Evolutionary conservation across 2,113 vertebrate genomes (phyloP).

Genomic region (Datnioides undecimradiatus): DNA sequence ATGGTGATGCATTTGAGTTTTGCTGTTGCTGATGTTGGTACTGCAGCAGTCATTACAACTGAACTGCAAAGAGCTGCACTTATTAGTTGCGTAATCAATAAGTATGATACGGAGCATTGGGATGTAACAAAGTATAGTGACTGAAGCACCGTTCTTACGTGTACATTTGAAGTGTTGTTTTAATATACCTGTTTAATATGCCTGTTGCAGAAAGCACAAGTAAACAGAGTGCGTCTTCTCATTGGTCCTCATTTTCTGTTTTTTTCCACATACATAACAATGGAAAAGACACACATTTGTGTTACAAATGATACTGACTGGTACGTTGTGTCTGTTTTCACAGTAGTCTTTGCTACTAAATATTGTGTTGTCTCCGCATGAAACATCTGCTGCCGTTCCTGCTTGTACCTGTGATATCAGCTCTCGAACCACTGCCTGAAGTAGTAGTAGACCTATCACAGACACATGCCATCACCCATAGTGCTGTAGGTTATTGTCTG

Average conservation of each 20-base stretch:
- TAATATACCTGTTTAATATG: too few relatives aligned
- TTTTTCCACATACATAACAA: background rate
- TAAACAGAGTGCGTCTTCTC: background rate
- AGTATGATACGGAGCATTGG: background rate
- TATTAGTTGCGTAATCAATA: background rate
- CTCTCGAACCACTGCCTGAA: background rate
- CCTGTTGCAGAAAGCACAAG: background rate
- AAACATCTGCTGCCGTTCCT: background rate
- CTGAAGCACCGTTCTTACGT: background rate
- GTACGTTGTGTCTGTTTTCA: background rate
- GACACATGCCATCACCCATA: background rate
- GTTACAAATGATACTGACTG: background rate
- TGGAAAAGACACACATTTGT: background rate
- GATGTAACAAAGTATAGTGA: background rate
- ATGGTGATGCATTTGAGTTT: background rate
- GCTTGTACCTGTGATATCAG: background rate
- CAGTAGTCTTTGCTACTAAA: background rate
- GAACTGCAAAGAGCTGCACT: background rate
- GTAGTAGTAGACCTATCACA: background rate
- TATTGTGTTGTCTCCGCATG: background rate
- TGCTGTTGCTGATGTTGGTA: background rate
- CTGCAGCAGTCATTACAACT: background rate
- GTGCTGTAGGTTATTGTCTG: background rate
- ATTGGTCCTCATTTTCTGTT: background rate
- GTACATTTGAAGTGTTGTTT: background rate